These are phyloP conservation scores for Calliopsis andreniformis DNA, from an alignment of 1,140 invertebrate genomes.

Conservation along the genomic window DNA sequence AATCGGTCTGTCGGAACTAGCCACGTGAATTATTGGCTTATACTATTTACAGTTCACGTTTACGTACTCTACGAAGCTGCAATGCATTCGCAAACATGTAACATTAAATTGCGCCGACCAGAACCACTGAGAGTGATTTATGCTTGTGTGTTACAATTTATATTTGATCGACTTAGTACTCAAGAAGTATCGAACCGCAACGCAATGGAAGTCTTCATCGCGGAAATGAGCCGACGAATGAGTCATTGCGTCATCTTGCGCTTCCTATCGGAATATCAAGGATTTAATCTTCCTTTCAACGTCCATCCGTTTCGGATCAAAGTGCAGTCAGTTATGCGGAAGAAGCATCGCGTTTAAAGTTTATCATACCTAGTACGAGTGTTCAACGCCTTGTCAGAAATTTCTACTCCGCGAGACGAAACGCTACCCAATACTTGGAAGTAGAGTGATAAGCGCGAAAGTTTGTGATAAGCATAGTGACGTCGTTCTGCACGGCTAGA, in stretches of 20 bases:
- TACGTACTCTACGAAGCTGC: no score
- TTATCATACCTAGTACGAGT: constrained; percentile 20
- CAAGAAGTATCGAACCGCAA: no score
- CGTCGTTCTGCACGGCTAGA: constrained; percentile 7
- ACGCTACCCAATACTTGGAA: not conserved
- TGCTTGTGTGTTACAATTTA: no score
- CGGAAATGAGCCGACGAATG: not conserved
- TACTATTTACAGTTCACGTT: no score
- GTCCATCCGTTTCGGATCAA: not conserved
- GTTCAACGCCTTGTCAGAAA: constrained; percentile 31
- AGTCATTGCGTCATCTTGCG: no score
- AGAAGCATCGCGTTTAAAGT: constrained; percentile 39
- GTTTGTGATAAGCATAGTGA: constrained; percentile 49
- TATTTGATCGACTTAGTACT: no score
- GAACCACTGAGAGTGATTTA: no score
- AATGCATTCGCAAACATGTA: no score
- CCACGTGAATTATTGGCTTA: no score
- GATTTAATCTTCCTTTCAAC: not conserved
- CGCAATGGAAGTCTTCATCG: not conserved
- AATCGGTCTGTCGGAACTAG: no score
- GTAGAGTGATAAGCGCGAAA: constrained; percentile 42
- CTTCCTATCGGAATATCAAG: not conserved
- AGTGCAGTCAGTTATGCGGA: not conserved
- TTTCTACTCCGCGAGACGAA: constrained; percentile 32
- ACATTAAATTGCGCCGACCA: no score